Conservation (phyloP, 1,140 invertebrate species). For the Trichogramma pretiosum region DNA sequence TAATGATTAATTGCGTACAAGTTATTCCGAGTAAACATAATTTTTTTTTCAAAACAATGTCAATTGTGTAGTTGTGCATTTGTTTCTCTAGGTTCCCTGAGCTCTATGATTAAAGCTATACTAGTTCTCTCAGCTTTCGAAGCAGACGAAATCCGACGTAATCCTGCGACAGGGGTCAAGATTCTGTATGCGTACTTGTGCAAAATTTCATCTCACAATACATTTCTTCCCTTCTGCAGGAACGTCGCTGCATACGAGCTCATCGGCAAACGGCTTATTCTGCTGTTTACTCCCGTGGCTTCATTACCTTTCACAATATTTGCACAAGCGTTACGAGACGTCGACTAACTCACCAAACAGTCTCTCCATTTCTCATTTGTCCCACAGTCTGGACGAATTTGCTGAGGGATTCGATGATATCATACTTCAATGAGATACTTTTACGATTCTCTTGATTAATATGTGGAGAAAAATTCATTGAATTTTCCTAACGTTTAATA, state of each 20-base stretch:
- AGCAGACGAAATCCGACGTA: slow-evolving; percentile 28
- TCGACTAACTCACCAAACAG: background rate
- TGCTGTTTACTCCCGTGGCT: slow-evolving; percentile 37
- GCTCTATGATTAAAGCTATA: slow-evolving; percentile 4
- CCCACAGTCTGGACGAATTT: background rate
- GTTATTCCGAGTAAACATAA: too few species aligned
- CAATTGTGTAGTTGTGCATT: too few species aligned
- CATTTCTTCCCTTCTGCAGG: slow-evolving; percentile 14
- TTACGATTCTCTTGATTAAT: too few species aligned
- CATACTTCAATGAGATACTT: too few species aligned
- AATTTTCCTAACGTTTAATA: too few species aligned
- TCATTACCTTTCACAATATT: slow-evolving; percentile 46
- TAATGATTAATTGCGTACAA: too few species aligned
- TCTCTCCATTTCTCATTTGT: slow-evolving; percentile 11
- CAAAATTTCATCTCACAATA: slow-evolving; percentile 17
- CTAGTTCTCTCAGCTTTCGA: background rate
- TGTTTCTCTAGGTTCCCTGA: too few species aligned
- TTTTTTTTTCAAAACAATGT: too few species aligned
- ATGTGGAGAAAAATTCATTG: too few species aligned
- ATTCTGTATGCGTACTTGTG: slow-evolving; percentile 10
- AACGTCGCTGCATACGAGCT: background rate
- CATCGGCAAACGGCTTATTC: slow-evolving; percentile 15
- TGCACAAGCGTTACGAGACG: slow-evolving; percentile 34
- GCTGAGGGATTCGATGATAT: background rate
- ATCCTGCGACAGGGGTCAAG: slow-evolving; percentile 32